Evolutionary conservation across 2,113 vertebrate genomes (phyloP), one percentile per base, ranked within the genome.

Genomic region (Pagrus major): DNA sequence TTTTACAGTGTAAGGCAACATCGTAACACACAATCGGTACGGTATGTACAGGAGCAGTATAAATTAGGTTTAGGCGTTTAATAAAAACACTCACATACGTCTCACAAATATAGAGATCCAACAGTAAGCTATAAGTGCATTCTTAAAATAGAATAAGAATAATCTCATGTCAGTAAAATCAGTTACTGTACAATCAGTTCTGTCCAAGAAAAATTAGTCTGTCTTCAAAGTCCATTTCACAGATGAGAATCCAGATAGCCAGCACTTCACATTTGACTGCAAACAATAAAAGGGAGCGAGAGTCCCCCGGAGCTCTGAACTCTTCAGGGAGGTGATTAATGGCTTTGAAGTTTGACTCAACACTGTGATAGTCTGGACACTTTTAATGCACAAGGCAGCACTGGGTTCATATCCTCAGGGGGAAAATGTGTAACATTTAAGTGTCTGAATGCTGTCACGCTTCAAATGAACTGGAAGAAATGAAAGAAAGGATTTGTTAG

Each of bases 391-490:
- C 78, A 76, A 83, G 76, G 77, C 80, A 80, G 65, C 64, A 78
- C 75, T 69, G 71, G 63, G 71, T 67, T 81, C 18, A 41, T 39
- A 41, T 81, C 67, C 78, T 73, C 69, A 2, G 39, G 46, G 42
- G 42, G 49, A 55, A 75, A 65, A 51, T 27, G 21, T 72, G 41
- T 18, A 74, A 46, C 14, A 10, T 58, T 58, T 10, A 51, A 39
- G 54, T 2, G 64, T 69, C 35, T 66, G 55, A 60, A 66, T 10
- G 76, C 4, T 16, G 5, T 89, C 80, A 81, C 2, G 10, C 74
- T 52, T 88, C 71, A 71, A 84, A 92, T 54, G 91, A 87, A 69
- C 92, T 94, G 87, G 16, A 82, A 79, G 51, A 70, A 77, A 74
- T 4, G 35, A 58, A 81, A 71, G 9, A 23, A 84, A 65, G 9